A percentile compares a stretch with the other conserved stretches of the same genome.
These are phyloP conservation scores for Vanessa atalanta DNA, from an alignment of 1,140 invertebrate genomes.

Conservation along the genomic window DNA sequence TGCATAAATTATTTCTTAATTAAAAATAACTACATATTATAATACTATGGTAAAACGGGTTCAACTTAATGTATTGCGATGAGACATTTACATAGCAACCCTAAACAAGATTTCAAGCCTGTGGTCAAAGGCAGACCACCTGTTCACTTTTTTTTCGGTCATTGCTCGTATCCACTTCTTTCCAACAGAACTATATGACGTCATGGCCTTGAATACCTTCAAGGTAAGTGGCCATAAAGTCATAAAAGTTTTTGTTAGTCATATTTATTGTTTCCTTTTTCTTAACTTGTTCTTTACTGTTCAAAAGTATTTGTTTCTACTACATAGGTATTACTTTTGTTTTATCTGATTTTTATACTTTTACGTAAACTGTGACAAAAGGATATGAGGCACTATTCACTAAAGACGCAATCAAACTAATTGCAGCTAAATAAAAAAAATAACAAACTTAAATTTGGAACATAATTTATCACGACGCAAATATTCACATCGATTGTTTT, in stretches of 20 bases:
- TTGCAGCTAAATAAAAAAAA: too few relatives aligned
- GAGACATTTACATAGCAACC: constrained; percentile 6
- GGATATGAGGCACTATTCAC: too few relatives aligned
- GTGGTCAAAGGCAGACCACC: constrained; percentile 18
- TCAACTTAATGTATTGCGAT: not conserved
- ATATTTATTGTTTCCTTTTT: constrained; percentile 18
- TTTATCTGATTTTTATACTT: not conserved
- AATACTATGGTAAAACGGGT: too few relatives aligned
- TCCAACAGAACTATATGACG: constrained; percentile 14
- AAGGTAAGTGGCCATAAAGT: constrained; percentile 29
- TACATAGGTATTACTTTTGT: not conserved
- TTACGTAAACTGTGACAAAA: too few relatives aligned
- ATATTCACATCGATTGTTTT: too few relatives aligned
- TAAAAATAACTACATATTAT: too few relatives aligned
- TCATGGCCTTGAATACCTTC: constrained; percentile 22
- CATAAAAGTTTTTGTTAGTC: constrained; percentile 8
- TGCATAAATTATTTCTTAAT: too few relatives aligned
- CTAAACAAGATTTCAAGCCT: constrained; percentile 15
- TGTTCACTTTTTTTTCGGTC: constrained; percentile 11
- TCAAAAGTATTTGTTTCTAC: not conserved
- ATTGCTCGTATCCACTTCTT: constrained; percentile 14
- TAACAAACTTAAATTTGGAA: too few relatives aligned
- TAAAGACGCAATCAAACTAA: too few relatives aligned
- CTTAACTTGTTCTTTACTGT: not conserved
- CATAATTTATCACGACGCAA: too few relatives aligned